phyloP scores from a whole-genome alignment of 2,113 vertebrate species.

The Glareola pratincola region DNA sequence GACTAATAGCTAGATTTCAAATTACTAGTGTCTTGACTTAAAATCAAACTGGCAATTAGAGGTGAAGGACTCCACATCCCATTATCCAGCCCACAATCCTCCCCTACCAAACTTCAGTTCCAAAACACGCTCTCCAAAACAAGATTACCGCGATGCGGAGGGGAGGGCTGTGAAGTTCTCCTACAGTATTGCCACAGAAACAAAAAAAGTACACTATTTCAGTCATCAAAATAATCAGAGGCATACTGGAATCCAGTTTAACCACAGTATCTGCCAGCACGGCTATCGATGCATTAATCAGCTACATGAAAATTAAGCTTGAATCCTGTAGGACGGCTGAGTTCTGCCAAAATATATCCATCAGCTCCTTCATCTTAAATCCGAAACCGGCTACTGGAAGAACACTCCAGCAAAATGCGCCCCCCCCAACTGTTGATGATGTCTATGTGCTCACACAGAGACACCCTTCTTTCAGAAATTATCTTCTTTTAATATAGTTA shows the following conservation, averaged over 20 bases:
- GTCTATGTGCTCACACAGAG: neutral
- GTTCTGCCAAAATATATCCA: neutral
- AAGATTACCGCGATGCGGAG: neutral
- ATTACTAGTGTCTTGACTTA: neutral
- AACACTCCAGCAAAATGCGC: neutral
- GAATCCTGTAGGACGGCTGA: neutral
- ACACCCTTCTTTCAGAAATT: neutral
- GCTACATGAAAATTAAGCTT: neutral
- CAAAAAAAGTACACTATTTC: neutral
- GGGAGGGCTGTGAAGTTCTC: neutral
- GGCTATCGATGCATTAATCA: constrained; percentile 8
- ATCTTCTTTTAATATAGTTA: neutral
- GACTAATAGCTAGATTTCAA: neutral
- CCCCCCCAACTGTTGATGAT: neutral
- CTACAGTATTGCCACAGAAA: neutral
- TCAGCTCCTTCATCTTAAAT: neutral
- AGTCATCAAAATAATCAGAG: neutral
- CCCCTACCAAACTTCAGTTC: neutral
- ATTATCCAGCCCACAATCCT: neutral
- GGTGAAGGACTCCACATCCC: neutral
- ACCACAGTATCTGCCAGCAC: neutral
- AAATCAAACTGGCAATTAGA: neutral
- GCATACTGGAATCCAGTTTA: neutral
- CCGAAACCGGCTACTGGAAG: neutral
- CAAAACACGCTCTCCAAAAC: neutral